Conservation (phyloP, 23 tunicate species). For the Halocynthia roretzi region DNA sequence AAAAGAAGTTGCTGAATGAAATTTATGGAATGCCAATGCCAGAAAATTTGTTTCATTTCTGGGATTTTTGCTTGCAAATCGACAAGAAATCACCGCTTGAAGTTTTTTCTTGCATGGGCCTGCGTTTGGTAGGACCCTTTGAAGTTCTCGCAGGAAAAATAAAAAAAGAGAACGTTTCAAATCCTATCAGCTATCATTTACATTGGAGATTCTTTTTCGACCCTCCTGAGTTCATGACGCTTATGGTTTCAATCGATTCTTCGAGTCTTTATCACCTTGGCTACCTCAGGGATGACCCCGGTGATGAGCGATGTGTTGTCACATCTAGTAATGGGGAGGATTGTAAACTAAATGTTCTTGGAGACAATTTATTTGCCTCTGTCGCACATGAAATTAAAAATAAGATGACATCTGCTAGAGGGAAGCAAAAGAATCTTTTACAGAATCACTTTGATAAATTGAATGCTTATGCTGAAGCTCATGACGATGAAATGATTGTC, state of each 20-base stretch:
- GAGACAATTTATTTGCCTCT: conserved; percentile 71
- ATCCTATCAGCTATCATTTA: conserved; percentile 35
- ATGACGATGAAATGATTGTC: conserved; percentile 4
- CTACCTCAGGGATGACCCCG: conserved; percentile 67
- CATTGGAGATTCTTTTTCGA: conserved; percentile 81
- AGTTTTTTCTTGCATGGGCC: conserved; percentile 26
- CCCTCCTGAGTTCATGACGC: conserved; percentile 72
- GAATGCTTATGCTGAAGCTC: conserved; percentile 15
- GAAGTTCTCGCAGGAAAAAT: conserved; percentile 24
- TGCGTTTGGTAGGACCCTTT: conserved; percentile 74
- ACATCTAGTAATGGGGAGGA: conserved; percentile 35
- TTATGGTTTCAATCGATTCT: conserved; percentile 15
- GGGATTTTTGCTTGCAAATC: conserved; percentile 31
- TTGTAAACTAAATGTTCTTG: conserved; percentile 21
- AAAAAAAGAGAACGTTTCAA: conserved; percentile 8
- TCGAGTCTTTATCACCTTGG: conserved; percentile 49
- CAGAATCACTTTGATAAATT: not conserved
- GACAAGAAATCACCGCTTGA: conserved; percentile 23
- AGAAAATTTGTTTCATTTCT: conserved; percentile 20
- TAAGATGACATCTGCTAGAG: not conserved
- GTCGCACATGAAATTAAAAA: conserved; percentile 18
- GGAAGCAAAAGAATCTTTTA: not conserved
- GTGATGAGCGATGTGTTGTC: conserved; percentile 29
- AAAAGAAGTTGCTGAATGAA: conserved; percentile 1
- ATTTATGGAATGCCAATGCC: conserved; percentile 33